Percentiles rank a stretch among this genome's conserved stretches.
phyloP scores from a whole-genome alignment of 2,888 invertebrate species.

The Sminthurides aquaticus region DNA sequence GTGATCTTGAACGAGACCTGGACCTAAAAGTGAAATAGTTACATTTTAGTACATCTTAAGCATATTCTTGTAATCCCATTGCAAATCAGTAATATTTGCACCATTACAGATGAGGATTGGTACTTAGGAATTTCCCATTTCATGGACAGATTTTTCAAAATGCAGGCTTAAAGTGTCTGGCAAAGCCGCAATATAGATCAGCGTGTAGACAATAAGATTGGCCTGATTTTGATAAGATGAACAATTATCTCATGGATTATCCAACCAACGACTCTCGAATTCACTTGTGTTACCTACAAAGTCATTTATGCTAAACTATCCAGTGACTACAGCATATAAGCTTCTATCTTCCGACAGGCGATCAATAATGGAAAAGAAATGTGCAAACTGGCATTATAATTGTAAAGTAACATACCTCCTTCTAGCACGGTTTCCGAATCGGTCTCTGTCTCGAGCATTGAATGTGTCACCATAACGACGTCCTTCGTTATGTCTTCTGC shows the following conservation, averaged over 20 bases:
- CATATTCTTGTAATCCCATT: no score
- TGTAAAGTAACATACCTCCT: constrained; percentile 19
- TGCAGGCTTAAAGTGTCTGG: constrained; percentile 15
- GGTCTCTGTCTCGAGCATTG: constrained; percentile 31
- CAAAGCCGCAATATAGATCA: constrained; percentile 20
- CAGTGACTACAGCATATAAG: constrained; percentile 5
- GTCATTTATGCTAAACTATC: constrained; percentile 27
- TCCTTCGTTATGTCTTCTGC: constrained; percentile 22
- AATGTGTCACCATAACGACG: constrained; percentile 29
- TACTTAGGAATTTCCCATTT: constrained; percentile 22
- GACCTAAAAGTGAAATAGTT: no score
- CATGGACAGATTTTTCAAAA: constrained; percentile 18
- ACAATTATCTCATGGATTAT: constrained; percentile 24
- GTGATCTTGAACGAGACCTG: constrained; percentile 35
- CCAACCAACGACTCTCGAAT: constrained; percentile 28
- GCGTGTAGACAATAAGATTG: constrained; percentile 22
- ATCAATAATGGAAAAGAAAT: no score
- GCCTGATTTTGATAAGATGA: constrained; percentile 18
- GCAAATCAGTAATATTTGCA: constrained; percentile 20
- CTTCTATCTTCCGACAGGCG: not conserved
- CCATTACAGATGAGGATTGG: constrained; percentile 20
- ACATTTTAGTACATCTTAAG: no score
- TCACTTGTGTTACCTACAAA: constrained; percentile 30
- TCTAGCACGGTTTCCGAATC: constrained; percentile 17
- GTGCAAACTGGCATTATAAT: not conserved